phyloP scores from a whole-genome alignment of 2,113 vertebrate species.

The Edolisoma coerulescens region DNA sequence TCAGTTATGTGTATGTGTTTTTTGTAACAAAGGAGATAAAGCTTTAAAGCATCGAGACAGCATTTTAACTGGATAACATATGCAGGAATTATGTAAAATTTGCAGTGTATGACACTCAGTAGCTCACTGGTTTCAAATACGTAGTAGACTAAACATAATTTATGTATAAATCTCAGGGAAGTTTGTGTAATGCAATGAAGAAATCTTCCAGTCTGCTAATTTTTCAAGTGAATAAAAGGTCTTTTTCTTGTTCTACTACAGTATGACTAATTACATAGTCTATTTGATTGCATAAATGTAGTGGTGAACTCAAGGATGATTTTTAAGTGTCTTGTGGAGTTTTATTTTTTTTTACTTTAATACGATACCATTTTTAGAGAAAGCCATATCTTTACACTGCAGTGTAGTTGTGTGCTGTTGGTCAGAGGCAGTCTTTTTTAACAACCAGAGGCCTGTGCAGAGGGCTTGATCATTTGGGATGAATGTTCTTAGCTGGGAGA shows the following conservation, averaged over 20 bases:
- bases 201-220: conserved; percentile 63
- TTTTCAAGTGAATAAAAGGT: conserved; percentile 57
- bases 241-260: conserved; percentile 18
- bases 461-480: not conserved
- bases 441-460: not conserved
- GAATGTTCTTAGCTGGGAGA: not conserved
- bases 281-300: conserved; percentile 16
- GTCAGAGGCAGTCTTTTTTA: not conserved
- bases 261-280: conserved; percentile 26
- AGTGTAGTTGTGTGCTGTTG: not conserved
- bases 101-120: conserved; percentile 13
- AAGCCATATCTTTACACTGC: not conserved
- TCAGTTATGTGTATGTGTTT: not conserved
- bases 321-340: conserved; percentile 7
- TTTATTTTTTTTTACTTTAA: not conserved
- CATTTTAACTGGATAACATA: conserved; percentile 41
- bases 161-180: conserved; percentile 67
- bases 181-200: conserved; percentile 59
- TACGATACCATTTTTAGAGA: not conserved
- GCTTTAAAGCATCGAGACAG: conserved; percentile 50
- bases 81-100: conserved; percentile 25
- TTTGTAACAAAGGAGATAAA: conserved; percentile 28
- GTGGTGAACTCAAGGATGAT: conserved; percentile 7
- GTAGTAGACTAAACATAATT: conserved; percentile 38
- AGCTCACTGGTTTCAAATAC: conserved; percentile 39